These are phyloP conservation scores for Heliconius aoede DNA, from an alignment of 2,888 invertebrate genomes.

Conservation along the genomic window DNA sequence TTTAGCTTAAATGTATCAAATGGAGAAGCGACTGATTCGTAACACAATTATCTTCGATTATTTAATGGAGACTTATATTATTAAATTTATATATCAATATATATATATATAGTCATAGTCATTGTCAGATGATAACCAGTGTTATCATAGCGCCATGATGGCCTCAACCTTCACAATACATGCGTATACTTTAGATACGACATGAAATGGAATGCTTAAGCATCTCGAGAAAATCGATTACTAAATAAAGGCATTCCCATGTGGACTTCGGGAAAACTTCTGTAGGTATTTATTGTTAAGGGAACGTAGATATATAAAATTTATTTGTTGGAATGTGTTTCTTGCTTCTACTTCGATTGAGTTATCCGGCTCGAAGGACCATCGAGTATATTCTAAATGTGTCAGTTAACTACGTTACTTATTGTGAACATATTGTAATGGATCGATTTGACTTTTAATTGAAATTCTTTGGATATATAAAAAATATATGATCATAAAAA, in stretches of 20 bases:
- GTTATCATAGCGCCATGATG: too few species aligned
- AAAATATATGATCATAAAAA: not conserved
- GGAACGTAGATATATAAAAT: slow-evolving; percentile 15
- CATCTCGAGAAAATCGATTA: slow-evolving; percentile 3
- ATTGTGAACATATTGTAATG: not conserved
- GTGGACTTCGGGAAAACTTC: slow-evolving; percentile 9
- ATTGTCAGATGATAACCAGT: too few species aligned
- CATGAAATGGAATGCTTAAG: slow-evolving; percentile 11
- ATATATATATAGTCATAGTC: too few species aligned
- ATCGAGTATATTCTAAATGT: not conserved
- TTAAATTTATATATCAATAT: too few species aligned
- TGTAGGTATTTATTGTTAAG: slow-evolving; percentile 25
- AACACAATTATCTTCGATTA: too few species aligned
- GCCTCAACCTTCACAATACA: not conserved
- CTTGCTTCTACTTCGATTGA: slow-evolving; percentile 22
- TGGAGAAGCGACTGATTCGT: too few species aligned
- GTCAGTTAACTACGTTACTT: not conserved
- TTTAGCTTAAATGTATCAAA: too few species aligned
- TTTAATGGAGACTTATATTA: too few species aligned
- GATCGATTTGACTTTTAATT: not conserved
- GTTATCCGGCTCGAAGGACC: slow-evolving; percentile 20
- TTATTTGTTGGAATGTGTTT: slow-evolving; percentile 23
- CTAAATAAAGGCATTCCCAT: slow-evolving; percentile 21
- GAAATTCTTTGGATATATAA: not conserved
- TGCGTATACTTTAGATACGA: not conserved